A percentile compares a stretch with the other conserved stretches of the same genome.
Evolutionary conservation across 1,140 invertebrate genomes (phyloP).

Genomic region (Phenacoccus solenopsis): DNA sequence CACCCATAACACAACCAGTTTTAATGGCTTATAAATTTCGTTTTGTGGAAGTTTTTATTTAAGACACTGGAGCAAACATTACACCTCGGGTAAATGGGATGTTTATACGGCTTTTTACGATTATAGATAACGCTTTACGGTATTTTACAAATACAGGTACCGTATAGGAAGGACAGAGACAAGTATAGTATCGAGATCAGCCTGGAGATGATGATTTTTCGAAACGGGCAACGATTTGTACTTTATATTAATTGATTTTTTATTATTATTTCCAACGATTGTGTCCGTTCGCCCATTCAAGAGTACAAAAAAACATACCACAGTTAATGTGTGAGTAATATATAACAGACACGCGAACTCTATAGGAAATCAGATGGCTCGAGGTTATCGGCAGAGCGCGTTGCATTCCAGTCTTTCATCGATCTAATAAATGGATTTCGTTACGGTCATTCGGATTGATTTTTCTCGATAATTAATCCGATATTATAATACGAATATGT

Average conservation of each 20-base stretch:
- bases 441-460: not conserved
- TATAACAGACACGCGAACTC: slow-evolving; percentile 1
- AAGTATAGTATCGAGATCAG: too few species aligned
- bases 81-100: not conserved
- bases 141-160: not conserved
- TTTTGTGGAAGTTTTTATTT: slow-evolving; percentile 3
- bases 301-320: not conserved
- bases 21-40: slow-evolving; percentile 3
- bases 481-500: too few species aligned
- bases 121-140: not conserved
- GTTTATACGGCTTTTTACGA: not conserved
- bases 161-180: too few species aligned
- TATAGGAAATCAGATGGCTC: not conserved
- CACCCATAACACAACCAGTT: slow-evolving; percentile 1
- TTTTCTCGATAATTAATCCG: not conserved
- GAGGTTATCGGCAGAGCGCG: not conserved
- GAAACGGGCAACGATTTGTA: not conserved
- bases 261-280: not conserved
- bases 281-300: not conserved
- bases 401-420: not conserved
- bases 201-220: too few species aligned
- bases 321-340: not conserved
- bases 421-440: not conserved
- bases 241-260: not conserved
- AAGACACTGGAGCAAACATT: not conserved